These are phyloP conservation scores for Callyntrura sp. DNA, from an alignment of 2,888 invertebrate genomes.

Conservation along the genomic window DNA sequence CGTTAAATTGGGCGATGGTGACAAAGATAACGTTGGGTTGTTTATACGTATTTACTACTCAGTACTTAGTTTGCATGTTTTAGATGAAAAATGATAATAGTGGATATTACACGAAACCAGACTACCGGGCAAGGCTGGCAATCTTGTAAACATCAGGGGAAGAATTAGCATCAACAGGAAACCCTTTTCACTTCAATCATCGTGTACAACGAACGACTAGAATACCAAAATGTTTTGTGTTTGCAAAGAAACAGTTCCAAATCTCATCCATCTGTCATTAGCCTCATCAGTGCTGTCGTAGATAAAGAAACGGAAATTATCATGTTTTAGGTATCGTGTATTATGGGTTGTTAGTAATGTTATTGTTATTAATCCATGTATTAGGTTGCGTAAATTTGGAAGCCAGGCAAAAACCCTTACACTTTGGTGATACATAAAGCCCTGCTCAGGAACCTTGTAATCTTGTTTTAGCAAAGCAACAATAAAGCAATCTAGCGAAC, in stretches of 20 bases:
- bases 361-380: not conserved
- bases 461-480: no score
- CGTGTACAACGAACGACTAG: not conserved
- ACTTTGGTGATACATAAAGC: no score
- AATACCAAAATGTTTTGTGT: slow-evolving; percentile 8
- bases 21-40: not conserved
- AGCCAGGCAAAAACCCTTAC: no score
- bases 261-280: slow-evolving; percentile 65
- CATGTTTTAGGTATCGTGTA: no score
- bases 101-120: slow-evolving; percentile 49
- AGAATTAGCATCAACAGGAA: slow-evolving; percentile 13
- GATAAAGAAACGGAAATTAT: not conserved
- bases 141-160: slow-evolving; percentile 20
- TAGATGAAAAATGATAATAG: not conserved
- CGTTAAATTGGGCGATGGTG: slow-evolving; percentile 35
- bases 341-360: no score
- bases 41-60: not conserved
- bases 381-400: no score
- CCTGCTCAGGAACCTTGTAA: no score
- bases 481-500: no score
- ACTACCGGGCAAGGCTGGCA: no score
- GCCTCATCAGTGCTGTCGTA: slow-evolving; percentile 3
- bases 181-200: not conserved
- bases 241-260: slow-evolving; percentile 45
- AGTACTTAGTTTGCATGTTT: slow-evolving; percentile 7